Evolutionary conservation across 2,113 vertebrate genomes (phyloP).

Genomic region (Atherinomorus stipes): DNA sequence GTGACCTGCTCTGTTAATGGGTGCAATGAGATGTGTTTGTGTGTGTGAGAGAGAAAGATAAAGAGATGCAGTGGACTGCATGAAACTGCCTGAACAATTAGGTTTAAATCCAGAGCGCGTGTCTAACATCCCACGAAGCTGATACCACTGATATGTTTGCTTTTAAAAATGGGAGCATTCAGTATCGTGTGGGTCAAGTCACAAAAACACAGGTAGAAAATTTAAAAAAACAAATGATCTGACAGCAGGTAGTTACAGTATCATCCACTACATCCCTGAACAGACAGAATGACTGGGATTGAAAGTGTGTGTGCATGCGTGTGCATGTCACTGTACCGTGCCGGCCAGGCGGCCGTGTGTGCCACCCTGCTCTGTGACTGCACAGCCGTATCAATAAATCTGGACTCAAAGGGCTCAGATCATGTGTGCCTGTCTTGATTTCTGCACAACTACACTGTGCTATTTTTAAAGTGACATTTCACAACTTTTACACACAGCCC

Average conservation of each 20-base stretch:
- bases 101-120: not conserved
- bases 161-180: not conserved
- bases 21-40: conserved; percentile 23
- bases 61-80: conserved; percentile 32
- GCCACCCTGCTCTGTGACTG: conserved; percentile 82
- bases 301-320: conserved; percentile 6
- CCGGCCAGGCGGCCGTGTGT: conserved; percentile 71
- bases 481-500: not conserved
- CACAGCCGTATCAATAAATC: conserved; percentile 86
- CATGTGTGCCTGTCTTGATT: conserved; percentile 78
- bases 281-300: conserved; percentile 6
- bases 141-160: conserved; percentile 1
- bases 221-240: not conserved
- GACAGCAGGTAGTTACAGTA: not conserved
- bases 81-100: conserved; percentile 19
- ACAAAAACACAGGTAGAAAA: not conserved
- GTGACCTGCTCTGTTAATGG: conserved; percentile 68
- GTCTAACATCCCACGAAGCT: conserved; percentile 1
- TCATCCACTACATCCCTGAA: conserved; percentile 16
- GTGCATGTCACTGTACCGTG: conserved; percentile 66
- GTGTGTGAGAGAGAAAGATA: not conserved
- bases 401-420: conserved; percentile 87
- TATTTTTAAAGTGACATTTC: not conserved
- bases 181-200: not conserved
- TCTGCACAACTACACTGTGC: conserved; percentile 1